Evolutionary conservation across 1,140 invertebrate genomes (phyloP), one percentile per base, ranked within the genome.

Genomic region (Zaprionus gabonicus): DNA sequence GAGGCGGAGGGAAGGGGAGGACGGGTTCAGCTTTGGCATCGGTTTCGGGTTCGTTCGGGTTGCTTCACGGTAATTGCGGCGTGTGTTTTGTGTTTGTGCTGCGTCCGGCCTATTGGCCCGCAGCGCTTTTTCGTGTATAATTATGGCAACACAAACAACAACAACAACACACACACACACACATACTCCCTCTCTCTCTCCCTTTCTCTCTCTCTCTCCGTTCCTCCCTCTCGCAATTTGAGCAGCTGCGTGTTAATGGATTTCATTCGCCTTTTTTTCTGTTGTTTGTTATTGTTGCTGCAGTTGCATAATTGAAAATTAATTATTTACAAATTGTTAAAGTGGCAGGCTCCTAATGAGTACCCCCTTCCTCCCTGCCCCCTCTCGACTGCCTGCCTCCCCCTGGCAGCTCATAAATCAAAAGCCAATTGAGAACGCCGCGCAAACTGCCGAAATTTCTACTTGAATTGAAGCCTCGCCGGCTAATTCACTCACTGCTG

Each of bases 261-360:
- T 88, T 88, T 81, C 67, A 64, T 67, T 69, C 20, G 46, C 41
- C 41, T 44, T 27, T 53, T 38, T 36, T 34, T 20, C 31, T 60
- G 12, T 36, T 71, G 62, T 78, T 76, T 76, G 34, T 31, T 78
- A 59, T 53, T 75, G 58, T 59, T 67, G 28, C 41, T 71, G 41
- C 78, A 76, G 71, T 81, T 83, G 84, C 81, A 87, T 87, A 87
- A 87, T 87, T 87, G 85, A 88, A 90, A 90, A 88, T 88, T 88
- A 88, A 88, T 88, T 88, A 88, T 88, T 88, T 73, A 88, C 75
- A 88, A 90, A 88, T 79, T 88, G 78, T 88, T 88, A 87, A 87
- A 83, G 83, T 87, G 78, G 59, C 74, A 72, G 31, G 5, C 46
- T 65, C 79, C 75, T 85, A 81, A 84, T 76, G 78, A 69, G 82